Base-by-base conservation (phyloP, 2,888 invertebrate genomes). In the Melinaea menophilus region DNA sequence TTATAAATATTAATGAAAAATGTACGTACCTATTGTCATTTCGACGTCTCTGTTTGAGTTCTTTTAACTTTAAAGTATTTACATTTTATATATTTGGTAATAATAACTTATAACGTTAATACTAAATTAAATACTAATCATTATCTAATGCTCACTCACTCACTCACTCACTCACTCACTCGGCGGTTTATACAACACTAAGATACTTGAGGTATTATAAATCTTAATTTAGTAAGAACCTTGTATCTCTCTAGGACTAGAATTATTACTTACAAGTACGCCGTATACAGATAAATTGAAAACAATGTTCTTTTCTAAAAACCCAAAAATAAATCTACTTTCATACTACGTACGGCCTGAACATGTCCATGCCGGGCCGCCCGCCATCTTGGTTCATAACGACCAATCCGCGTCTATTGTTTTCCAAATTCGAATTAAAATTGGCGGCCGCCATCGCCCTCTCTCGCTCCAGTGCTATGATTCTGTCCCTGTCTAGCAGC, bases 271-370 rank as follows among this genome's bases (percentile, higher is more conserved):
- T 51, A 51, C 11, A 31, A 51, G 31, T 51, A 51, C 31, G 31
- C 51, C 51, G 51, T 51, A 51, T 51, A 51, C 51, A 51, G 51
- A 51, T 9, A 51, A 51, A 51, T 51, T 51, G 51, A 51, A 51
- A 51, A 11, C 51, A 51, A 51, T 22, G 7, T 9, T n/a, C 51
- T 9, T 51, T 37, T 31, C 55, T 55, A 61, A 63, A 66, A 51
- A 78, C 84, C 81, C 72, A 76, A 78, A 86, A 85, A 84, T 74
- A 62, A 58, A 64, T 71, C 78, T 80, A 88, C 58, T 90, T 77
- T 90, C 90, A 90, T 90, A 90, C 90, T 47, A 91, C 91, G 68
- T 91, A 91, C 34, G 91, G 91, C 81, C 91, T 88, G 73, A 91
- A 91, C 91, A 91, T 91, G 67, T 91, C 90, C 69, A 86, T 79